Evolutionary conservation across 1,140 invertebrate species (phyloP), one percentile per base, ranked within the genome.

Genomic region (Hermatobates lingyangjiaoensis): DNA sequence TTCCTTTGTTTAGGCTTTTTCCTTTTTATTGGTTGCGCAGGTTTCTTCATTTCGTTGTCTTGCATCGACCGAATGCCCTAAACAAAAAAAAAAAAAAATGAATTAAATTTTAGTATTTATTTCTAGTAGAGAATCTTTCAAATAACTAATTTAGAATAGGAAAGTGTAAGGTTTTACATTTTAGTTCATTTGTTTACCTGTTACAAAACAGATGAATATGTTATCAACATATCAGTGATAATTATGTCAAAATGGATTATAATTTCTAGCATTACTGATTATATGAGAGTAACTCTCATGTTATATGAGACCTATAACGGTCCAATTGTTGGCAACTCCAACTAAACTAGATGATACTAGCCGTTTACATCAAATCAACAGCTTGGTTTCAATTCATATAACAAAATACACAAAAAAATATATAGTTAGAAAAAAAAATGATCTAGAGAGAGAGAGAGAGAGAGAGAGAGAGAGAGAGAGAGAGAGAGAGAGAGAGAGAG

Each of bases 21-120:
- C 51, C 83, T 67, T 67, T 86, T 86, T 1, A 68, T 57, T 1
- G 80, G 79, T 0, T 73, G 73, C 0, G 73, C 60, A 12, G 76
- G 73, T 62, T 86, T 86, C 61, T 79, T 83, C 0, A 75, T 73
- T 1, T 83, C 83, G 63, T 87, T 82, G 64, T 87, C 83, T 63
- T 87, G 83, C 83, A 87, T 87, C 1, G 83, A 85, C 56, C 81
- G 74, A 50, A 87, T 86, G 54, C 77, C 71, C 71, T 57, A 39
- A 59, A 49, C 55, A 21, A 20, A 45, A 27, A 48, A 28, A 34
- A 10, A 20, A 47, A 27, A 14, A 7, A 34, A 34, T n/a, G n/a
- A 10, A 10, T 34, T 10, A n/a, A 34, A 34, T 34, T n/a, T 10
- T 34, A 10, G 7, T n/a, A 7, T 34, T 34, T 34, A 34, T 10